Conservation (phyloP, 2,113 vertebrate species). For the Hyaena hyaena region DNA sequence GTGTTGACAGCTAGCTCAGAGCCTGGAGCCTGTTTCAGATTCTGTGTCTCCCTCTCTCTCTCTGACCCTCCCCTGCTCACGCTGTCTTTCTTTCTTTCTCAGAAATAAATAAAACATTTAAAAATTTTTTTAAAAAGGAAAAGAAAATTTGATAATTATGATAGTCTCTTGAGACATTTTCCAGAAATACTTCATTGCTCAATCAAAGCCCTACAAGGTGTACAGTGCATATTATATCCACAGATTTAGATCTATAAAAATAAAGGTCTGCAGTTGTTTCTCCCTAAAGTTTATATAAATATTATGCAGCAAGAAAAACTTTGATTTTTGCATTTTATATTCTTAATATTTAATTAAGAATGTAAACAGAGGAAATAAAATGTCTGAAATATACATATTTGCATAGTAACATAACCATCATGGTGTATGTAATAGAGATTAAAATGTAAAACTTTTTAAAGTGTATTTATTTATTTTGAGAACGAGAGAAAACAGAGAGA, state of each 20-base stretch:
- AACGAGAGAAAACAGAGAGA: too few species aligned
- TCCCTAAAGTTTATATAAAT: not conserved
- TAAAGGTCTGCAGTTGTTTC: not conserved
- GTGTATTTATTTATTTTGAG: not conserved
- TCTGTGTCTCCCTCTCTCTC: too few species aligned
- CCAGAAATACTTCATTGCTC: not conserved
- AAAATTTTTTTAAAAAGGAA: too few species aligned
- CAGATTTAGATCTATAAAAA: not conserved
- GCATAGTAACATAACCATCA: conserved; percentile 52
- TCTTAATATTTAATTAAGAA: conserved; percentile 31
- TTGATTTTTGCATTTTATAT: not conserved
- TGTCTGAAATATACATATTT: conserved; percentile 70
- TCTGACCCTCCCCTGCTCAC: too few species aligned
- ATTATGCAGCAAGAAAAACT: not conserved
- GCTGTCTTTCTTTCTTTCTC: too few species aligned
- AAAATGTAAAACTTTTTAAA: conserved; percentile 70
- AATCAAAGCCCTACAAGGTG: not conserved
- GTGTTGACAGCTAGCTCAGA: too few species aligned
- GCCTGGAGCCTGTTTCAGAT: too few species aligned
- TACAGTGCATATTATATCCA: not conserved
- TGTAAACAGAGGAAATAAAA: conserved; percentile 60
- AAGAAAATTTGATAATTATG: not conserved
- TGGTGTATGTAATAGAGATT: conserved; percentile 70
- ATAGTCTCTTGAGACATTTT: not conserved
- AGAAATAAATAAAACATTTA: too few species aligned